Conservation (phyloP, 2,113 vertebrate species). For the Notothenia coriiceps region DNA sequence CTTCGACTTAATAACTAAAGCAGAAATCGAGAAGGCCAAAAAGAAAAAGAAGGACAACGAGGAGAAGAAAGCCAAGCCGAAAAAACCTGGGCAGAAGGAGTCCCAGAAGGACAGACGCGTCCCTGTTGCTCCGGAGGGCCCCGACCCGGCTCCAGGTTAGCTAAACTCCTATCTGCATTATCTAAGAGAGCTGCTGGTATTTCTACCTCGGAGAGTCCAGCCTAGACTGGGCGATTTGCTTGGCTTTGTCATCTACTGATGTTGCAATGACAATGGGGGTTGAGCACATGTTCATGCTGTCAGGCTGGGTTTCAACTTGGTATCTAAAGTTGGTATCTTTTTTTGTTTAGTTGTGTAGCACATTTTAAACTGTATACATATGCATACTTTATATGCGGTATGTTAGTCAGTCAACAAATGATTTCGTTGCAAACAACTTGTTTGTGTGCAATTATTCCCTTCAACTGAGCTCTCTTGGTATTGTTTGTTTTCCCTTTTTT, state of each 20-base stretch:
- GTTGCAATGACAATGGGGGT: conserved; percentile 39
- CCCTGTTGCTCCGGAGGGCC: background rate
- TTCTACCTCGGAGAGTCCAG: conserved; percentile 29
- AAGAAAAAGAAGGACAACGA: conserved; percentile 69
- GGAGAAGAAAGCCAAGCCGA: conserved; percentile 66
- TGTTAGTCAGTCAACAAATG: no score
- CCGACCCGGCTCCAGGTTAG: conserved; percentile 48
- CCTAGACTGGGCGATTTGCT: conserved; percentile 4
- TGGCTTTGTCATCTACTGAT: conserved; percentile 56
- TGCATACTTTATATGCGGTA: background rate
- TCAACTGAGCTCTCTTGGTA: background rate
- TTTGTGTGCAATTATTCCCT: background rate
- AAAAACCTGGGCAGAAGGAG: conserved; percentile 82
- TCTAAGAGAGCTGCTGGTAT: background rate
- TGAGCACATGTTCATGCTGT: conserved; percentile 28
- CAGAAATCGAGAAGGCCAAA: conserved; percentile 70
- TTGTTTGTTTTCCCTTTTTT: background rate
- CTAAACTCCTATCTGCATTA: background rate
- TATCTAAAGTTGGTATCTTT: background rate
- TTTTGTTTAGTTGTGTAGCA: background rate
- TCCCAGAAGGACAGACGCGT: conserved; percentile 83
- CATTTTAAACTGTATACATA: background rate
- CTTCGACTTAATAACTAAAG: conserved; percentile 87
- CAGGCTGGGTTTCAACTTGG: background rate
- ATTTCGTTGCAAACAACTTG: background rate